These are phyloP conservation scores for Rhyacichthys aspro DNA, from an alignment of 2,797 vertebrate genomes.

Conservation along the genomic window DNA sequence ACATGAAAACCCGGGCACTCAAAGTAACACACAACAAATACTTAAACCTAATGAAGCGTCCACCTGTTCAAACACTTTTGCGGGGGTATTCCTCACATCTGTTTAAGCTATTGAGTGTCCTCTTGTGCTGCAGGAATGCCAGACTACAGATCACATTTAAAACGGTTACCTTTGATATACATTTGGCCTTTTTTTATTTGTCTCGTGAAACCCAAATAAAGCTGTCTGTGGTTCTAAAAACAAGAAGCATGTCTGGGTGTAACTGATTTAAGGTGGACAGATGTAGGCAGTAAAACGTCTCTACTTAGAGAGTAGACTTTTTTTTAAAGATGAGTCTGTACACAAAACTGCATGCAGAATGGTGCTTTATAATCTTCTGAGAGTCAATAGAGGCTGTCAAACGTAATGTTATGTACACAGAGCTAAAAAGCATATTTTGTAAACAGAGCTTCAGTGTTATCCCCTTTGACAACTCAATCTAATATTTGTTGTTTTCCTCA, in stretches of 20 bases:
- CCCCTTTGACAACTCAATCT: background rate
- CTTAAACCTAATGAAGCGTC: constrained; percentile 33
- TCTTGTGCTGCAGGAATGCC: constrained; percentile 26
- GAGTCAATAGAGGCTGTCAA: constrained; percentile 43
- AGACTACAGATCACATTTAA: constrained; percentile 29
- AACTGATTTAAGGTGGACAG: constrained; percentile 20
- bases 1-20: constrained; percentile 29
- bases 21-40: constrained; percentile 29
- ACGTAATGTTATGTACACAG: constrained; percentile 42
- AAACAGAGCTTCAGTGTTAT: constrained; percentile 26
- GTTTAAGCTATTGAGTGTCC: constrained; percentile 22
- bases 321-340: constrained; percentile 23
- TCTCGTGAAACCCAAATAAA: constrained; percentile 10
- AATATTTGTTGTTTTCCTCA: constrained; percentile 2
- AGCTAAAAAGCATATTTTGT: constrained; percentile 41
- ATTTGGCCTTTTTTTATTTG: constrained; percentile 14
- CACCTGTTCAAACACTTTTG: constrained; percentile 59
- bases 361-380: constrained; percentile 22
- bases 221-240: constrained; percentile 22
- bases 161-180: constrained; percentile 27
- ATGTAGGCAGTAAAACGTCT: background rate
- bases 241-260: constrained; percentile 5
- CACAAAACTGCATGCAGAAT: background rate
- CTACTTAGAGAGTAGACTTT: background rate
- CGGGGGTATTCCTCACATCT: constrained; percentile 12